Percentiles rank a stretch among this genome's conserved stretches.
phyloP scores from a whole-genome alignment of 2,888 invertebrate genomes.

The Trachelus stipa region DNA sequence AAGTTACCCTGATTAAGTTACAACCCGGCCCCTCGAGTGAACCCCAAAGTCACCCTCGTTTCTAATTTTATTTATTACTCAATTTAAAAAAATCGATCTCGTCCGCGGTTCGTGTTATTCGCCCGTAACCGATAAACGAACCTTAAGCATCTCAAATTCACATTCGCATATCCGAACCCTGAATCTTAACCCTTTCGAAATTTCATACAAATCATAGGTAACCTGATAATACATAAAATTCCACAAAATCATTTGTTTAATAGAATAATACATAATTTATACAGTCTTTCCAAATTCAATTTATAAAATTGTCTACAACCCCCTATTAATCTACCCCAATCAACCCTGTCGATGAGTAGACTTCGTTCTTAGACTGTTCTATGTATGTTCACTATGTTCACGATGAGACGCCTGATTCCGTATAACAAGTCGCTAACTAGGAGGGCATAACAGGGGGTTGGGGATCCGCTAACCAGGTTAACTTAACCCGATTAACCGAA shows the following conservation, averaged over 20 bases:
- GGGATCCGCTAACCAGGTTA: constrained; percentile 56
- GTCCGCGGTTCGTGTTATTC: constrained; percentile 24
- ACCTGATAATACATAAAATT: neutral
- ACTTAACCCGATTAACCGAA: constrained; percentile 61
- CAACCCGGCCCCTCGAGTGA: constrained; percentile 38
- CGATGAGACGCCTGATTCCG: constrained; percentile 31
- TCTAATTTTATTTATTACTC: constrained; percentile 65
- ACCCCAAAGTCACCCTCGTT: constrained; percentile 52
- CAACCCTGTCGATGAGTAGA: neutral
- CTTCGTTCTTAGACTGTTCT: neutral
- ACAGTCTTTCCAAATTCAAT: neutral
- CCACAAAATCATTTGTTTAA: neutral
- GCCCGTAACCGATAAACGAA: constrained; percentile 43
- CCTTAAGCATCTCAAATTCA: constrained; percentile 7
- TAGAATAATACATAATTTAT: neutral
- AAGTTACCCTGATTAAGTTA: constrained; percentile 63
- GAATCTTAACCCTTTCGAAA: neutral
- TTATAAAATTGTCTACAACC: neutral
- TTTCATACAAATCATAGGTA: neutral
- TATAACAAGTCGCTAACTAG: constrained; percentile 54
- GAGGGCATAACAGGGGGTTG: constrained; percentile 43
- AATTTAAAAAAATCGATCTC: constrained; percentile 63
- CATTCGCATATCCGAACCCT: neutral
- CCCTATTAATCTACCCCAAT: neutral
- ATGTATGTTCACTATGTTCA: neutral